Evolutionary conservation across 2,113 vertebrate genomes (phyloP).

Genomic region (Clupea harengus): DNA sequence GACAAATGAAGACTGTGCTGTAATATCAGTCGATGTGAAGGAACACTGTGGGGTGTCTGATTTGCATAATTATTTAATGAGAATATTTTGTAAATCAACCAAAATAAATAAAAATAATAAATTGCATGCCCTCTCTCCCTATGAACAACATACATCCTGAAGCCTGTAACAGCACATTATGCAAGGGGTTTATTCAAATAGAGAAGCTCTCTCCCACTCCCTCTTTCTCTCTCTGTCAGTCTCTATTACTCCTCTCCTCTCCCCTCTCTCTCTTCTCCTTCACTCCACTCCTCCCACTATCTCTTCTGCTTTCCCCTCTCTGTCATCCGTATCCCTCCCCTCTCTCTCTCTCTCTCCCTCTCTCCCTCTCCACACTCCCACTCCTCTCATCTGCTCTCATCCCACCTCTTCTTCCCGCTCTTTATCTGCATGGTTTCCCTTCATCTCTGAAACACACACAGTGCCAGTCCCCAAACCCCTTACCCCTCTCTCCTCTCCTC

Average conservation of each 20-base stretch:
- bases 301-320: neutral
- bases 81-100: neutral
- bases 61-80: neutral
- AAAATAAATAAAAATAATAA: neutral
- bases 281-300: neutral
- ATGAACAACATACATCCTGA: neutral
- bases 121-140: neutral
- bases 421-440: neutral
- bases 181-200: constrained; percentile 1
- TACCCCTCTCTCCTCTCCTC: neutral
- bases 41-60: neutral
- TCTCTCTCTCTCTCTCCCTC: neutral
- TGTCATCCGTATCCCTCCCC: neutral
- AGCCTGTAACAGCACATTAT: neutral
- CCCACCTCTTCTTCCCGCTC: neutral
- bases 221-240: neutral
- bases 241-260: neutral
- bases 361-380: neutral
- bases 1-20: neutral
- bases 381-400: neutral
- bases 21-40: too few species aligned
- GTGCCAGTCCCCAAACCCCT: neutral
- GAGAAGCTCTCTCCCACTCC: neutral
- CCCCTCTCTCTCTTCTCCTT: neutral
- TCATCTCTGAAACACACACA: neutral